Conservation (phyloP, 2,888 invertebrate genomes). For the Ligdia adustata region DNA sequence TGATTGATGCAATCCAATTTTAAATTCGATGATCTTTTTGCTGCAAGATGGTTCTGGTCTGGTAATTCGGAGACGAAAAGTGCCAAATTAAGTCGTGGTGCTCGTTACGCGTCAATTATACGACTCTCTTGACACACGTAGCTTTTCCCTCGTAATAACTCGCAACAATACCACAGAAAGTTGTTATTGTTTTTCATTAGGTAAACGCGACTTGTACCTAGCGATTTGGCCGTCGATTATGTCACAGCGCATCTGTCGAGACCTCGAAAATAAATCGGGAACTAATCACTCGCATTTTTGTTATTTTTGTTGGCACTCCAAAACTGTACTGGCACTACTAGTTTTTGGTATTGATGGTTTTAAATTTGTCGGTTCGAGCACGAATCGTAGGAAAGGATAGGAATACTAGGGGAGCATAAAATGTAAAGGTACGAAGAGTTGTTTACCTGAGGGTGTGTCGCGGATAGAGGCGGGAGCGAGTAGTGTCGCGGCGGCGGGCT, state of each 20-base stretch:
- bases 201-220: slow-evolving; percentile 7
- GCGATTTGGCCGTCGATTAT: slow-evolving; percentile 43
- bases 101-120: slow-evolving; percentile 17
- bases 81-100: slow-evolving; percentile 22
- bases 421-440: slow-evolving; percentile 40
- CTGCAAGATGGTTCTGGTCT: slow-evolving; percentile 2
- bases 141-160: slow-evolving; percentile 16
- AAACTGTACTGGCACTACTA: slow-evolving; percentile 53
- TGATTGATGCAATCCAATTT: slow-evolving; percentile 10
- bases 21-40: slow-evolving; percentile 2
- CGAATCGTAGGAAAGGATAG: slow-evolving; percentile 33
- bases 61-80: slow-evolving; percentile 3
- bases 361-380: slow-evolving; percentile 48
- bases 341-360: slow-evolving; percentile 43
- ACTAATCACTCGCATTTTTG: slow-evolving; percentile 60
- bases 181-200: slow-evolving; percentile 21
- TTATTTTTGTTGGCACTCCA: slow-evolving; percentile 65
- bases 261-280: slow-evolving; percentile 59
- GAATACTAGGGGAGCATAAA: slow-evolving; percentile 12
- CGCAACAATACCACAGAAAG: slow-evolving; percentile 8
- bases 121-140: slow-evolving; percentile 9
- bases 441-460: slow-evolving; percentile 72
- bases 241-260: slow-evolving; percentile 57
- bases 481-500: slow-evolving; percentile 52
- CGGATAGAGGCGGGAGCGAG: slow-evolving; percentile 56